These are phyloP conservation scores for Parochlus steinenii DNA, from an alignment of 2,888 invertebrate genomes.

Conservation along the genomic window DNA sequence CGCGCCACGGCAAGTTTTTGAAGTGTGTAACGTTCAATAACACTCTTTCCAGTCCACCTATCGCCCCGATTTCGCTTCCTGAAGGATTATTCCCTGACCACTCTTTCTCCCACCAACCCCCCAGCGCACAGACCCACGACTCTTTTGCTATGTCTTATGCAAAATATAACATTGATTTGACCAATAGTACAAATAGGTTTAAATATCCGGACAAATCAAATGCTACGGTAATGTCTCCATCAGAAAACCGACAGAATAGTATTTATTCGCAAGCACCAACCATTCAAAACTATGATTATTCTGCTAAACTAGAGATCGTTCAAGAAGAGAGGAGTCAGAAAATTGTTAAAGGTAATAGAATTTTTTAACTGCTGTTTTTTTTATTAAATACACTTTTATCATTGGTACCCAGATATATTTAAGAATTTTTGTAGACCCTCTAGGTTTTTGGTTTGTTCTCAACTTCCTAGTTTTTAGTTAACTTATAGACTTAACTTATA, in stretches of 20 bases:
- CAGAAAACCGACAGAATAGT: not conserved
- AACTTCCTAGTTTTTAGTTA: too few relatives aligned
- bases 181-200: slow-evolving; percentile 11
- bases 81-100: slow-evolving; percentile 17
- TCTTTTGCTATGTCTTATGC: slow-evolving; percentile 10
- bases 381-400: too few relatives aligned
- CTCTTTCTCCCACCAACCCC: slow-evolving; percentile 1
- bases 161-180: slow-evolving; percentile 2
- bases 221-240: not conserved
- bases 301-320: too few relatives aligned
- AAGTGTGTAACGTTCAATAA: slow-evolving; percentile 84
- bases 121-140: slow-evolving; percentile 2
- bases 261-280: not conserved
- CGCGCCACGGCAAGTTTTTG: slow-evolving; percentile 69
- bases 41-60: slow-evolving; percentile 65
- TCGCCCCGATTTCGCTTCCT: slow-evolving; percentile 25
- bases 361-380: too few relatives aligned
- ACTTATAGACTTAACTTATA: too few relatives aligned
- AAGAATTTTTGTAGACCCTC: too few relatives aligned
- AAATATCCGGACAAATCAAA: slow-evolving; percentile 1
- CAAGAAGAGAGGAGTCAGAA: too few relatives aligned
- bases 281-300: not conserved
- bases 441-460: too few relatives aligned
- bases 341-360: too few relatives aligned
- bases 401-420: too few relatives aligned